A percentile compares a stretch with the other conserved stretches of the same genome.
These are phyloP conservation scores for Torymus texanus DNA, from an alignment of 2,888 invertebrate genomes.

Conservation along the genomic window DNA sequence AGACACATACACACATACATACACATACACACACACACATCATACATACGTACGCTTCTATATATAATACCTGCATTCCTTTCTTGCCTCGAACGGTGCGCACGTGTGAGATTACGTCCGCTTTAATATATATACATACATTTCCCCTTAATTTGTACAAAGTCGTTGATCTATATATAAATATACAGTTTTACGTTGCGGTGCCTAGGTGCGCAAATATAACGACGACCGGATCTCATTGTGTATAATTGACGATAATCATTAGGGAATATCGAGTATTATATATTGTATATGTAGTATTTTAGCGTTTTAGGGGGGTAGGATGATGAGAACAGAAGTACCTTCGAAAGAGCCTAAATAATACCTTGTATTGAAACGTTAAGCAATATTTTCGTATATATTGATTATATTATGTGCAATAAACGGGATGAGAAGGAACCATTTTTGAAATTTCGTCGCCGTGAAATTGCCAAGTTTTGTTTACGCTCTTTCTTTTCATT, in stretches of 20 bases:
- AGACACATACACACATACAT: slow-evolving; percentile 28
- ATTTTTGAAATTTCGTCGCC: no score
- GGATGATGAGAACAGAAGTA: not conserved
- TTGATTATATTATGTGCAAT: slow-evolving; percentile 11
- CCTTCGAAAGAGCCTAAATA: slow-evolving; percentile 43
- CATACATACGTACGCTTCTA: not conserved
- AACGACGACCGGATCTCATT: no score
- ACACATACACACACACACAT: not conserved
- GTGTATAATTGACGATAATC: no score
- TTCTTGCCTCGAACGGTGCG: no score
- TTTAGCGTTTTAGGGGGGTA: no score
- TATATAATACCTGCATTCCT: no score
- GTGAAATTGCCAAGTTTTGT: slow-evolving; percentile 5
- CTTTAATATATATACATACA: no score
- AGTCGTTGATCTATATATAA: not conserved
- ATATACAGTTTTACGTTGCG: slow-evolving; percentile 24
- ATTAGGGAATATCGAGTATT: no score
- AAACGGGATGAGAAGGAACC: no score
- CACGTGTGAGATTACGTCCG: no score
- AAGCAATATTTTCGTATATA: slow-evolving; percentile 48
- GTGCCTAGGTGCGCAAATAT: slow-evolving; percentile 33
- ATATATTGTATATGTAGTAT: no score
- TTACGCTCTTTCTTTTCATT: slow-evolving; percentile 32
- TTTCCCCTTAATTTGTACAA: no score
- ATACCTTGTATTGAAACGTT: slow-evolving; percentile 29